Conservation (phyloP, 2,888 invertebrate genomes). For the Strigamia crassipes region DNA sequence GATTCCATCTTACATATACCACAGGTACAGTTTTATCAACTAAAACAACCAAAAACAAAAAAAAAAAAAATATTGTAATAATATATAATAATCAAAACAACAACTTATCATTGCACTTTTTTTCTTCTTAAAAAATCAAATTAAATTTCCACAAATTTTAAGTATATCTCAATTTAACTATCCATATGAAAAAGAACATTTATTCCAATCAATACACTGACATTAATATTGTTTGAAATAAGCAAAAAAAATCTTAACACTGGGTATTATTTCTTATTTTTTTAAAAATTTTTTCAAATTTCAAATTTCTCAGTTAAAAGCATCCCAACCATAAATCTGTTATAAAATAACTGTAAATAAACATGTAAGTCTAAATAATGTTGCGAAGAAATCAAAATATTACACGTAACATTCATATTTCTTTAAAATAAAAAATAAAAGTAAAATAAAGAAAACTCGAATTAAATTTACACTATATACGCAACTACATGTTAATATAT, state of each 20-base stretch:
- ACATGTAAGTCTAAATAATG: background rate
- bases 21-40: background rate
- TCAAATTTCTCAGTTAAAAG: background rate
- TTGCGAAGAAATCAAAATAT: background rate
- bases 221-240: slow-evolving; percentile 1
- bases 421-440: too few species aligned
- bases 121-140: too few species aligned
- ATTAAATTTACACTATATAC: slow-evolving; percentile 1
- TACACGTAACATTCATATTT: background rate
- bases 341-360: background rate
- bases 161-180: background rate
- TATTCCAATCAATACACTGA: slow-evolving; percentile 10
- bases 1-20: background rate
- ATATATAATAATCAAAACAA: background rate
- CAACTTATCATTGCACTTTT: background rate
- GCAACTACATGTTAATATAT: slow-evolving; percentile 10
- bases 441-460: too few species aligned
- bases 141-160: too few species aligned
- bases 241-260: background rate
- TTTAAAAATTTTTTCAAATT: background rate
- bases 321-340: background rate
- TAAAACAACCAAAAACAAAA: too few species aligned
- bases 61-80: too few species aligned
- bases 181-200: background rate
- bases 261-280: background rate